phyloP scores from a whole-genome alignment of 2,888 invertebrate genomes.

The Ellobium chinense region DNA sequence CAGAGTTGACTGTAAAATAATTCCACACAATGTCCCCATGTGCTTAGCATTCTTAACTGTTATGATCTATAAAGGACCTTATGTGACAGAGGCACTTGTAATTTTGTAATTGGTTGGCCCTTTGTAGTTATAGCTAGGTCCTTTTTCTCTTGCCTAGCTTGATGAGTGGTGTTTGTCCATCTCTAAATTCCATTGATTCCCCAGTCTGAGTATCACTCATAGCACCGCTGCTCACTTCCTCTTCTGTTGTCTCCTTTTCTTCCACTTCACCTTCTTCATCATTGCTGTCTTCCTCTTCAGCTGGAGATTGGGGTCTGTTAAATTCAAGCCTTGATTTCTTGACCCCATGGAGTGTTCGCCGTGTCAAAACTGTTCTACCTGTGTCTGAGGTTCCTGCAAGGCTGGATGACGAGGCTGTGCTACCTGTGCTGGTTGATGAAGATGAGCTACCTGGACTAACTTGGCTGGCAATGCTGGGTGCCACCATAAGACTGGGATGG shows the following conservation, averaged over 20 bases:
- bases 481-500: background rate
- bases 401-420: background rate
- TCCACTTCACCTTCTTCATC: background rate
- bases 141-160: background rate
- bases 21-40: too few relatives aligned
- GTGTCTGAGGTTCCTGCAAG: background rate
- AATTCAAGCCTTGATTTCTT: slow-evolving; percentile 23
- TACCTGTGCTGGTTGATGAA: background rate
- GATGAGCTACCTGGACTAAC: background rate
- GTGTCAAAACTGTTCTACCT: background rate
- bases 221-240: background rate
- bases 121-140: background rate
- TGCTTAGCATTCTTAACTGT: too few relatives aligned
- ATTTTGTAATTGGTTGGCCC: too few relatives aligned
- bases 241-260: too few relatives aligned
- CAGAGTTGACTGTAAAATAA: too few relatives aligned
- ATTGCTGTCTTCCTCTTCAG: background rate
- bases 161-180: background rate
- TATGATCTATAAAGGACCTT: too few relatives aligned
- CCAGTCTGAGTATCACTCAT: background rate
- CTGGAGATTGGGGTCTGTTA: background rate
- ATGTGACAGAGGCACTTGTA: too few relatives aligned
- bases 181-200: background rate
- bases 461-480: background rate
- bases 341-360: background rate